These are phyloP conservation scores for Gouania willdenowi DNA, from an alignment of 2,797 vertebrate genomes.

Conservation along the genomic window DNA sequence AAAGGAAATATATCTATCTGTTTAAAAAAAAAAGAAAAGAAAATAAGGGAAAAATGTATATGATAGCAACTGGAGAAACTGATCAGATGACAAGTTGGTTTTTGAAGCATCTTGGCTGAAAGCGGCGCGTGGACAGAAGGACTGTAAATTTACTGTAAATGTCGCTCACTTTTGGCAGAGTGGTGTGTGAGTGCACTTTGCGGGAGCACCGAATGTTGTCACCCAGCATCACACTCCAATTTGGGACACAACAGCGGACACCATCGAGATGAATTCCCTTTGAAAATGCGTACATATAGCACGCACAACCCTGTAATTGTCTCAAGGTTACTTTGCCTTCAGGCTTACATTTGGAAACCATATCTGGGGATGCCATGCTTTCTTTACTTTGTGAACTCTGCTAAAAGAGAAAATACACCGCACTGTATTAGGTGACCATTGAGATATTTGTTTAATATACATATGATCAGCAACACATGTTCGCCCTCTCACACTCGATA, in stretches of 20 bases:
- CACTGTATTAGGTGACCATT: conserved; percentile 66
- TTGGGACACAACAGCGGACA: conserved; percentile 45
- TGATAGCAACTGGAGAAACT: conserved; percentile 1
- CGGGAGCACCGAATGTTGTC: conserved; percentile 65
- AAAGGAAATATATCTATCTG: too few species aligned
- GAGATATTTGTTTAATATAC: conserved; percentile 62
- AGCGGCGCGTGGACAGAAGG: conserved; percentile 65
- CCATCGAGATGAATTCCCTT: conserved; percentile 51
- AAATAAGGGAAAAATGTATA: not conserved
- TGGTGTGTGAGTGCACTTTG: conserved; percentile 63
- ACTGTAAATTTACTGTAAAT: conserved; percentile 69
- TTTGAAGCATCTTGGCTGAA: conserved; percentile 63
- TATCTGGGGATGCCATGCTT: conserved; percentile 43
- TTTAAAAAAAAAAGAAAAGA: conserved; percentile 17
- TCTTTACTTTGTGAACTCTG: conserved; percentile 28
- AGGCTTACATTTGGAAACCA: conserved; percentile 50
- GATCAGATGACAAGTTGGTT: too few species aligned
- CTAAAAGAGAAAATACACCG: conserved; percentile 46
- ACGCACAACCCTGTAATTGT: conserved; percentile 16
- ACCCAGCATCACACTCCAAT: conserved; percentile 58
- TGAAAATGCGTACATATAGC: conserved; percentile 8
- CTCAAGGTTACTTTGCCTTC: conserved; percentile 26
- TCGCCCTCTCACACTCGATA: conserved; percentile 66
- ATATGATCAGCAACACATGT: conserved; percentile 76
- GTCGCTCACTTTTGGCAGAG: conserved; percentile 66